Percentiles rank a stretch among this genome's conserved stretches.
Conservation (phyloP, 1,140 invertebrate species). For the Temnothorax longispinosus region DNA sequence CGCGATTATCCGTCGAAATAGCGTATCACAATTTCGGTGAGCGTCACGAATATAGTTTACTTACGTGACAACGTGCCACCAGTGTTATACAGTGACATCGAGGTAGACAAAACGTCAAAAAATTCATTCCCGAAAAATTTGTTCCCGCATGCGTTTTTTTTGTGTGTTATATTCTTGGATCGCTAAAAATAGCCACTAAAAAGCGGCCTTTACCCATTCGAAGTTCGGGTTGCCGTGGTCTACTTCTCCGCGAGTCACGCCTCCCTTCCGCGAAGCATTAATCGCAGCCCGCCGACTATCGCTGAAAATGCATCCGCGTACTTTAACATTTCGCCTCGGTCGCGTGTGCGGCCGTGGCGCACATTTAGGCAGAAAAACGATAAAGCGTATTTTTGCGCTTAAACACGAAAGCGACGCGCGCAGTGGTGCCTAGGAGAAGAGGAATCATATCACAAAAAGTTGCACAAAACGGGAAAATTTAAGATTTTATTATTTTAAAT, state of each 20-base stretch:
- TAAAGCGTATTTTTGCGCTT: constrained; percentile 35
- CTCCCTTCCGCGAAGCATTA: constrained; percentile 57
- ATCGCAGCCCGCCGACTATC: constrained; percentile 59
- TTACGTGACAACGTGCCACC: not conserved
- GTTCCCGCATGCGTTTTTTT: not conserved
- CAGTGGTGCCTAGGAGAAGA: not conserved
- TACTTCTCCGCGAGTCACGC: constrained; percentile 36
- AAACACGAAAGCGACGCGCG: not conserved
- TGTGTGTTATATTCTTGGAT: not conserved
- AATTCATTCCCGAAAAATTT: not conserved
- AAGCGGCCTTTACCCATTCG: constrained; percentile 43
- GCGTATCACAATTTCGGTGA: not conserved
- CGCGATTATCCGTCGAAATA: not conserved
- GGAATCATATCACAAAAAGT: too few species aligned
- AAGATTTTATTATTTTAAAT: not conserved
- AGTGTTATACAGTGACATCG: not conserved
- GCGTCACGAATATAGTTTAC: not conserved
- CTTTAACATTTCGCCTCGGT: constrained; percentile 52
- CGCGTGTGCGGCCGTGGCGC: constrained; percentile 39
- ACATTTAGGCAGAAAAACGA: constrained; percentile 62
- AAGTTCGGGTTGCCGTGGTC: constrained; percentile 43
- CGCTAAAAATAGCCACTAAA: constrained; percentile 35
- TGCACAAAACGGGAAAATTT: not conserved
- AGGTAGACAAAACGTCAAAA: not conserved
- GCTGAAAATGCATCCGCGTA: constrained; percentile 51